phyloP scores from a whole-genome alignment of 2,113 vertebrate species.

The Actenoides lindsayi region DNA sequence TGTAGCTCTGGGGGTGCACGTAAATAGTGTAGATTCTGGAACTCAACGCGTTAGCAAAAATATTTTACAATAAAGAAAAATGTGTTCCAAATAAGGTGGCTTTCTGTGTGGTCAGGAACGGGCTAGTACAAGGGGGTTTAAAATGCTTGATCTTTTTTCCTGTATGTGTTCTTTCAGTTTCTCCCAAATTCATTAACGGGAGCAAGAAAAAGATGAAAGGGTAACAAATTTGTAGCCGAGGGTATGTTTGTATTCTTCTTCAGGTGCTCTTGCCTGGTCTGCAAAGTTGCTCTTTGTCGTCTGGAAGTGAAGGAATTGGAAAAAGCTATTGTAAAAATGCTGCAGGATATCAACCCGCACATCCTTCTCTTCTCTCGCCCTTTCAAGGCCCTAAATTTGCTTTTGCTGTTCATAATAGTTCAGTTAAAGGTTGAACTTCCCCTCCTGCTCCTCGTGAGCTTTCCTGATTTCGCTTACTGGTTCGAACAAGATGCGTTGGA shows the following conservation, averaged over 20 bases:
- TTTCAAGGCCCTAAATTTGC: conserved; percentile 37
- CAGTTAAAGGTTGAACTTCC: conserved; percentile 33
- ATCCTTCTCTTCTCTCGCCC: conserved; percentile 6
- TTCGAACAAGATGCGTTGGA: neutral
- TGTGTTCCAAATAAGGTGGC: neutral
- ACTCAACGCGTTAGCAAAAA: neutral
- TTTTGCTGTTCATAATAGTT: conserved; percentile 41
- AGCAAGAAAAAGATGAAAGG: neutral
- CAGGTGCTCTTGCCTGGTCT: conserved; percentile 13
- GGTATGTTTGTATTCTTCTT: conserved; percentile 16
- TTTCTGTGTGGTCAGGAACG: neutral
- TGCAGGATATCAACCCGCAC: conserved; percentile 13
- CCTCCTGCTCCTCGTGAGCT: neutral
- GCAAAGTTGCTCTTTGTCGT: neutral
- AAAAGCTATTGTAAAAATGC: conserved; percentile 34
- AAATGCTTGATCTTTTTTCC: neutral
- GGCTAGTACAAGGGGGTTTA: neutral
- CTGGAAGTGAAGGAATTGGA: conserved; percentile 18
- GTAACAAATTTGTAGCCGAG: neutral
- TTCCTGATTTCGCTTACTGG: neutral
- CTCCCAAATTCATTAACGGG: neutral
- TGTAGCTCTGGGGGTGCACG: neutral
- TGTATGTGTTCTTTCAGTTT: neutral
- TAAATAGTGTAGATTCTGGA: conserved; percentile 22
- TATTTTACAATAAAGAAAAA: conserved; percentile 16